Base-by-base conservation (phyloP, 2,797 vertebrate genomes). In the Poeciliopsis gracilis region DNA sequence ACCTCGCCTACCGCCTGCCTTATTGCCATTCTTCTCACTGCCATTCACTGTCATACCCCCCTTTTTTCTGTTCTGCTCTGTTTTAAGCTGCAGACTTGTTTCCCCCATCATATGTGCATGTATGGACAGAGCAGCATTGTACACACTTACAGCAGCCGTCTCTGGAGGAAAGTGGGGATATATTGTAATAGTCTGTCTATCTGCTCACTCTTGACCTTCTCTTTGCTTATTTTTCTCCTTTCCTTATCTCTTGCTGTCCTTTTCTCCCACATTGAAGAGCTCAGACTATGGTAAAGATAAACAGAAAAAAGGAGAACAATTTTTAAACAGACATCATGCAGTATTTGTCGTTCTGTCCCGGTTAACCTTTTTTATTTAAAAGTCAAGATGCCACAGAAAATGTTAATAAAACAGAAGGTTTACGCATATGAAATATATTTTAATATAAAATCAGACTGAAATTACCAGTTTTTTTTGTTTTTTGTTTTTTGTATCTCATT, bases 1-100 rank as follows among this genome's bases (percentile, higher is more conserved):
- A 96, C 95, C 95, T 96, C 88, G 85, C 92, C 90, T 90, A 90
- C 93, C 87, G 88, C 81, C 84, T 86, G 84, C 91, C 87, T 93
- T 91, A 91, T 92, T 91, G 91, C 91, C 86, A 84, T 90, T 91
- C 82, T 87, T 89, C 76, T 85, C 78, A 74, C 83, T 87, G 86
- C 80, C 88, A 88, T 87, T 94, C 89, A 87, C 72, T 4, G 10
- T 67, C 79, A 51, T 11, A 72, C 49, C 67, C 73, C 81, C 66
- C 78, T 70, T 84, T 83, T 87, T 77, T 78, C 51, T 73, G 66
- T 70, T 82, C 33, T 72, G 66, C 69, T 80, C 75, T 51, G 12
- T 75, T 86, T 82, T 53, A 75, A 80, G 67, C 77, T 45, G 23
- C 43, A 79, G 41, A 45, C 38, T 74, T 86, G 46, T 85, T 87